Evolutionary conservation across 2,888 invertebrate genomes (phyloP).

Genomic region (Saturnia pavonia): DNA sequence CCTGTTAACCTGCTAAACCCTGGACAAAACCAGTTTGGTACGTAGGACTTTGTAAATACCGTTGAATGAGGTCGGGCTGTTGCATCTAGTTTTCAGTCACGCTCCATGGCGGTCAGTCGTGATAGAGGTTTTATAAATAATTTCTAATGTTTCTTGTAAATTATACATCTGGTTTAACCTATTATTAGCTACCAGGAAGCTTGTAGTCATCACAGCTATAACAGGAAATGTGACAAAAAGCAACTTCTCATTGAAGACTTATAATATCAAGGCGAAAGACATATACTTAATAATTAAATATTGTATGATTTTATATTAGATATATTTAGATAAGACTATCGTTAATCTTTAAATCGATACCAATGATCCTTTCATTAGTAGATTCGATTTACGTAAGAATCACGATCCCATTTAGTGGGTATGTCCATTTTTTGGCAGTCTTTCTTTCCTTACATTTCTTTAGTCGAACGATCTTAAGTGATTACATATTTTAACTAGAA

Average conservation of each 20-base stretch:
- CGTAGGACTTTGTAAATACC: not conserved
- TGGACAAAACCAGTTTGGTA: not conserved
- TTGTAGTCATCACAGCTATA: not conserved
- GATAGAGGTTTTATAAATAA: conserved; percentile 5
- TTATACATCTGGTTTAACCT: conserved; percentile 9
- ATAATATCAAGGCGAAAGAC: not conserved
- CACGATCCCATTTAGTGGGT: too few species aligned
- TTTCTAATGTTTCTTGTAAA: conserved; percentile 11
- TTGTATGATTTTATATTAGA: not conserved
- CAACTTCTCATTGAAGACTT: not conserved
- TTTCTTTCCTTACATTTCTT: too few species aligned
- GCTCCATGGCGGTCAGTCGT: conserved; percentile 3
- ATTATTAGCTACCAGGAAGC: conserved; percentile 11
- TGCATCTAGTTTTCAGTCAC: conserved; percentile 11
- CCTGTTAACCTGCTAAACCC: not conserved
- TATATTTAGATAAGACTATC: too few species aligned
- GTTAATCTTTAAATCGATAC: too few species aligned
- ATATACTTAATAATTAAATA: not conserved
- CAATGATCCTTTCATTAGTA: too few species aligned
- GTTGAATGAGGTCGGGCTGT: not conserved
- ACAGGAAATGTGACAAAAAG: conserved; percentile 7
- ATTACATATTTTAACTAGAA: too few species aligned
- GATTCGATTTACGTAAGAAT: too few species aligned
- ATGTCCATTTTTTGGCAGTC: too few species aligned
- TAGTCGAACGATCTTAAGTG: too few species aligned